These are phyloP conservation scores for Coenonympha glycerion DNA, from an alignment of 2,888 invertebrate species.

Conservation along the genomic window DNA sequence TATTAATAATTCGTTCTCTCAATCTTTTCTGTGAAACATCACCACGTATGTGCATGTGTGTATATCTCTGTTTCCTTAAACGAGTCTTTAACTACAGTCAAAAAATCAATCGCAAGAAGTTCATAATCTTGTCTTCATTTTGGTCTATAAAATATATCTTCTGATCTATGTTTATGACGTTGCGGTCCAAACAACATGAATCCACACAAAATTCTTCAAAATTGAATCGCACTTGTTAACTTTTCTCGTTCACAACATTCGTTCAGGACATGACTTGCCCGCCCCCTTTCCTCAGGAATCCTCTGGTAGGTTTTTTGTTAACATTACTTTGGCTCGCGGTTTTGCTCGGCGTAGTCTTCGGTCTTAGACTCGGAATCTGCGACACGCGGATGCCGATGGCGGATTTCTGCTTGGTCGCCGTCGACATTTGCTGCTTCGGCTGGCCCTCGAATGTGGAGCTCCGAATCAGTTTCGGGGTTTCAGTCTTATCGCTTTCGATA, in stretches of 20 bases:
- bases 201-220: no score
- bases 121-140: no score
- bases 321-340: conserved; percentile 34
- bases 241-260: neutral
- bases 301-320: conserved; percentile 46
- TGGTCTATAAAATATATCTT: no score
- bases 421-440: conserved; percentile 52
- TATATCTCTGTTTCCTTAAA: neutral
- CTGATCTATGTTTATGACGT: no score
- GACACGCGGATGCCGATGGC: conserved; percentile 65
- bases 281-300: conserved; percentile 53
- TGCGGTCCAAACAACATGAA: no score
- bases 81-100: no score
- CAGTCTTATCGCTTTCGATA: conserved; percentile 67
- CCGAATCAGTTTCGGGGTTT: conserved; percentile 69
- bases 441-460: conserved; percentile 81
- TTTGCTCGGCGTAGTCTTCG: conserved; percentile 46
- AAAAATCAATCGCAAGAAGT: no score
- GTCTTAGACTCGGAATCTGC: conserved; percentile 62
- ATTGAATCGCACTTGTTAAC: no score
- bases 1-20: neutral
- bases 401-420: conserved; percentile 66
- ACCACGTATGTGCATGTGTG: neutral
- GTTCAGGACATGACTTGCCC: conserved; percentile 47
- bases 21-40: neutral